These are phyloP conservation scores for Epirrhoe alternata DNA, from an alignment of 2,888 invertebrate species.

Conservation along the genomic window DNA sequence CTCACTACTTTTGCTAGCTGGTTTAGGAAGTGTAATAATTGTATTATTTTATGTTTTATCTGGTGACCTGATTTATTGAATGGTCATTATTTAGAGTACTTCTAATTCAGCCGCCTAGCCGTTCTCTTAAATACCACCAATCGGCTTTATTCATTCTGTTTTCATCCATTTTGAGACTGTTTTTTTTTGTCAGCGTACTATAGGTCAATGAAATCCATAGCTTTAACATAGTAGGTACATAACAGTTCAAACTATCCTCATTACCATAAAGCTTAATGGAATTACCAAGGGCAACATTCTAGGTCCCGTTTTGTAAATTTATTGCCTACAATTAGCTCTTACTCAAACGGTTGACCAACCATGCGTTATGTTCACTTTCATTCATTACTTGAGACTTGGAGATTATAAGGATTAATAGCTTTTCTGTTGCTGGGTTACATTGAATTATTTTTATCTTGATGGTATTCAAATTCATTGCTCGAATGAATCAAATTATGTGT, in stretches of 20 bases:
- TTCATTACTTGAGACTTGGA: conserved; percentile 21
- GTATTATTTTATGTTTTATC: too few species aligned
- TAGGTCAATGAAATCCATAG: background rate
- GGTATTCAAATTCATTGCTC: conserved; percentile 23
- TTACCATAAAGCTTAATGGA: conserved; percentile 36
- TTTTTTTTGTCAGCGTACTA: too few species aligned
- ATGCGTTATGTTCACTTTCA: conserved; percentile 28
- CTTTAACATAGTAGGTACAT: background rate
- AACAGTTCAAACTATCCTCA: conserved; percentile 18
- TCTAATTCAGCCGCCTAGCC: too few species aligned
- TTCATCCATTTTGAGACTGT: too few species aligned
- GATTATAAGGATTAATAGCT: conserved; percentile 23
- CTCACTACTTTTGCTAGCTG: too few species aligned
- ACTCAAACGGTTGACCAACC: conserved; percentile 25
- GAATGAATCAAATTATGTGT: conserved; percentile 23
- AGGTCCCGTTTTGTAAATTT: conserved; percentile 35
- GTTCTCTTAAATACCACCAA: too few species aligned
- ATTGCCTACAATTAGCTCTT: conserved; percentile 30
- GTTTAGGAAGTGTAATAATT: too few species aligned
- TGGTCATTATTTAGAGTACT: too few species aligned
- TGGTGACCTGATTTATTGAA: too few species aligned
- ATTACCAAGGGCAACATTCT: conserved; percentile 22
- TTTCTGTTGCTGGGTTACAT: conserved; percentile 18
- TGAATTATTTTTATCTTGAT: conserved; percentile 26
- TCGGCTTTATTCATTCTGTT: too few species aligned